Evolutionary conservation across 2,113 vertebrate genomes (phyloP), one percentile per base, ranked within the genome.

Genomic region (Phrynosoma platyrhinos): DNA sequence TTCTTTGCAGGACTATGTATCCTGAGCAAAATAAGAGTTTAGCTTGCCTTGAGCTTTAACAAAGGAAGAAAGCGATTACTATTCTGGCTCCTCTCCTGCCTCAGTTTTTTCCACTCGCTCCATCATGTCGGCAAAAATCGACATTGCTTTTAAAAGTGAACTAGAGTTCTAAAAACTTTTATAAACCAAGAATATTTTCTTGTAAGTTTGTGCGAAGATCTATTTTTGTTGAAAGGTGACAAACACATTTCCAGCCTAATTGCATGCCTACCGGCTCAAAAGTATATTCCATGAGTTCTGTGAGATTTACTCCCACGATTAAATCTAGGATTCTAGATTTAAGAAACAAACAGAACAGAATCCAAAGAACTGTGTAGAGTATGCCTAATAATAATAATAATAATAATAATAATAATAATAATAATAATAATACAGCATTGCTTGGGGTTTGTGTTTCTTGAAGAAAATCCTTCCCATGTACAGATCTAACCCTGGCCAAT

Each of bases 51-150:
- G 36, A 52, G 20, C 84, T 58, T 53, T 88, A 88, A 88, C 88
- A 86, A 36, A 91, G 87, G 87, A 93, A 91, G 86, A 55, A 87
- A 86, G 21, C 82, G 14, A 53, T 86, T 6, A 20, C 10, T 10
- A 9, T 53, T 85, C 47, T 32, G 9, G 0, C 36, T 83, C 78
- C 75, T 91, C 66, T 83, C 87, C 83, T 32, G 30, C 14, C 83
- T 52, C n/a, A 47, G 4, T 81, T 90, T 88, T 32, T 74, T 87
- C 91, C 9, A 2, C n/a, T 32, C 14, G 2, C 40, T 27, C 55
- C 58, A 13, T 66, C 80, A 14, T 10, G 21, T 68, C 32, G 10
- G 40, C 23, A 18, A 23, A 76, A 10, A 25, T 4, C 32, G 20
- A 12, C 13, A 42, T 18, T 1, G 9, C 21, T 21, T 75, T 52